Evolutionary conservation across 2,113 vertebrate species (phyloP).

Genomic region (Verasper variegatus): DNA sequence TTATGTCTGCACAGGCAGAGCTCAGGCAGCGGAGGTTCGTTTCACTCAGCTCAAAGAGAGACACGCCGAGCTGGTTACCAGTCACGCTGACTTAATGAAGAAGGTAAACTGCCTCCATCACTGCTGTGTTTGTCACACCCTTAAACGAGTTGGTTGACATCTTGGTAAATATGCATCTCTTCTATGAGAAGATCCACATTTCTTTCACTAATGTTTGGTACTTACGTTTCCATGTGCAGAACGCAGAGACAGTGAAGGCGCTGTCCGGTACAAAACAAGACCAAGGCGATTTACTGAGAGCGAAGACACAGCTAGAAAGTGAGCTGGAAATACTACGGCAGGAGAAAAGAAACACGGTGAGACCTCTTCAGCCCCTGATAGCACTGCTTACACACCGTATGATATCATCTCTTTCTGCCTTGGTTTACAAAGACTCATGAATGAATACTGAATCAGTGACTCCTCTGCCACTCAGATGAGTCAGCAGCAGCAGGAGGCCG

Average conservation of each 20-base stretch:
- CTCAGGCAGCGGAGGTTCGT: conserved; percentile 90
- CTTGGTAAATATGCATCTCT: background rate
- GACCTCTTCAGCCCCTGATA: background rate
- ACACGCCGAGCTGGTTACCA: conserved; percentile 93
- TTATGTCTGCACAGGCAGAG: conserved; percentile 81
- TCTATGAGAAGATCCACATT: background rate
- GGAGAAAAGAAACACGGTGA: conserved; percentile 77
- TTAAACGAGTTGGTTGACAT: background rate
- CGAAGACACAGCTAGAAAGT: conserved; percentile 85
- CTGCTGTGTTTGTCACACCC: background rate
- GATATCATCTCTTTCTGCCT: background rate
- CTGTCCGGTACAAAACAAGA: conserved; percentile 82
- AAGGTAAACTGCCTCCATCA: conserved; percentile 81
- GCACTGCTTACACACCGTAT: too few relatives aligned
- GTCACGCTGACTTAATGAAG: conserved; percentile 91
- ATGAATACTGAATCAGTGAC: background rate
- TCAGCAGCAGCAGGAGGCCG: conserved; percentile 68
- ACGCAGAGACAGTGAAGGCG: conserved; percentile 88
- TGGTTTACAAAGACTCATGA: background rate
- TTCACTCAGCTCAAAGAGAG: conserved; percentile 95
- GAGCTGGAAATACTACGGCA: conserved; percentile 84
- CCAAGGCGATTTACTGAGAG: conserved; percentile 84
- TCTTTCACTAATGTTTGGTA: background rate
- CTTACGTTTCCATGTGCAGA: conserved; percentile 77
- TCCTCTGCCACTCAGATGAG: conserved; percentile 45